Percentiles rank a stretch among this genome's conserved stretches.
Conservation (phyloP, 2,113 vertebrate genomes). For the Oenanthe oenanthe region DNA sequence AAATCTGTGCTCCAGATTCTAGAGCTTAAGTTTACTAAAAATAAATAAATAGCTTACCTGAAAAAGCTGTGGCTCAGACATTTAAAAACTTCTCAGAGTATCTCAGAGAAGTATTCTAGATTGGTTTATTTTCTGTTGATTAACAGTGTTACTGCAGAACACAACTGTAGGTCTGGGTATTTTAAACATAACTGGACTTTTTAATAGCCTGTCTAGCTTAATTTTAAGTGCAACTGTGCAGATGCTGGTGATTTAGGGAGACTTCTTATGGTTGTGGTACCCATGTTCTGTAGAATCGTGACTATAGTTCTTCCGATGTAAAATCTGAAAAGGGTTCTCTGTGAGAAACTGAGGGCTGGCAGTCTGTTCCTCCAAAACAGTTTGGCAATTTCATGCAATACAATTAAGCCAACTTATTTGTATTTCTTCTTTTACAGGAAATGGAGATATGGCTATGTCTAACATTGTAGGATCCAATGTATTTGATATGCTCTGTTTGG, state of each 20-base stretch:
- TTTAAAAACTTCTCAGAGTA: not conserved
- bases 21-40: not conserved
- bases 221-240: constrained; percentile 62
- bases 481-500: constrained; percentile 95
- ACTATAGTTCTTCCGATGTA: not conserved
- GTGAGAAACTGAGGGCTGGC: not conserved
- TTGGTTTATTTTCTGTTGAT: constrained; percentile 58
- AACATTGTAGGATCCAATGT: constrained; percentile 98
- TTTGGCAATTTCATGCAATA: not conserved
- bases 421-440: constrained; percentile 81
- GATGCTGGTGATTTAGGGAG: constrained; percentile 59
- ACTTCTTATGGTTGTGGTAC: not conserved
- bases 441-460: constrained; percentile 98
- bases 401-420: not conserved
- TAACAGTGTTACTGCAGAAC: constrained; percentile 58
- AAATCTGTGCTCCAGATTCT: not conserved
- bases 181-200: constrained; percentile 45
- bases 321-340: not conserved
- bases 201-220: not conserved
- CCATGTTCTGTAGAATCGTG: not conserved
- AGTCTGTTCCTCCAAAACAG: constrained; percentile 38
- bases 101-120: constrained; percentile 41
- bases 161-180: constrained; percentile 41
- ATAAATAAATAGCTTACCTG: constrained; percentile 47
- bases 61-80: constrained; percentile 37